Base-by-base conservation (phyloP, 2,113 vertebrate species). In the Polyodon spathula region DNA sequence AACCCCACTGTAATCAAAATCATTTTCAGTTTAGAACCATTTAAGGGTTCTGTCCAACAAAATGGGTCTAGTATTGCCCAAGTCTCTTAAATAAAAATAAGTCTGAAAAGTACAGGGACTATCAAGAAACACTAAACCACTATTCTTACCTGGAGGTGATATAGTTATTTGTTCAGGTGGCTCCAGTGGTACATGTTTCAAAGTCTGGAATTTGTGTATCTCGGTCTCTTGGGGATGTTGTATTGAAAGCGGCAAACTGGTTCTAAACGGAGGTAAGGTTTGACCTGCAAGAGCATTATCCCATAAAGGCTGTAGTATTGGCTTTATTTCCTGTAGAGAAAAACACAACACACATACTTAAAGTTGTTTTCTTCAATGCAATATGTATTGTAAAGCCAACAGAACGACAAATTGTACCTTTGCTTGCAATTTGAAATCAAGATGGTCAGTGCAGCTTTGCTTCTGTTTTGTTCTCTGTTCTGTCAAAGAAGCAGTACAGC, bases 141-240 rank as follows among this genome's bases (percentile, higher is more conserved):
- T 6, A 5, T 8, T 40, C 48, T 63, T 61, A 91, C 89, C 84
- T 82, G 79, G 70, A 6, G 63, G 61, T 68, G 61, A 69, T 4
- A 66, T 44, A 37, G 50, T 15, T 10, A 63, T 71, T 63, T 81
- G 70, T 65, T 75, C 68, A 71, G 66, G 27, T 16, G 43, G 51
- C 53, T 70, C 61, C 44, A 65, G 60, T 55, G 51, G 59, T 3
- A 46, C 77, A 27, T 60, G 61, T 15, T 60, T 68, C 4, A 51
- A 38, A 65, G 59, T 44, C 59, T 56, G 69, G 57, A 51, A 61
- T 54, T 55, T 54, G 50, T 70, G 65, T 38, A 61, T 51, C 3
- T 58, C 63, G 58, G 53, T 43, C 15, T 61, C 43, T 10, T 50
- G 38, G 27, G 12, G n/a, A 39, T 48, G 43, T 11, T 1, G 50